Conservation (phyloP, 2,113 vertebrate species). For the Candoia aspera region DNA sequence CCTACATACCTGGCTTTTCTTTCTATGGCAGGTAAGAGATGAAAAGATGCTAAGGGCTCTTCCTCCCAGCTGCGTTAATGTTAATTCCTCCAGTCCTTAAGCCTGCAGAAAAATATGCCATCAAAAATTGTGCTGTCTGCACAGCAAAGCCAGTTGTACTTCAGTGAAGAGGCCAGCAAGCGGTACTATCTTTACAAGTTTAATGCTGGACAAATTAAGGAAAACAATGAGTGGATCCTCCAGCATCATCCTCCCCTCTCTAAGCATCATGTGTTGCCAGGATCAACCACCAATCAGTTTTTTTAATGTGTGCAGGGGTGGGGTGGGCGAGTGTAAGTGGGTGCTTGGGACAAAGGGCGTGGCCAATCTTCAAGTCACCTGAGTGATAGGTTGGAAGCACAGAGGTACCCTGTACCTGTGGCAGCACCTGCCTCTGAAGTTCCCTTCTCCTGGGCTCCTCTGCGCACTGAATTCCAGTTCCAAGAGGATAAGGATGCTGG, state of each 20-base stretch:
- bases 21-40: background rate
- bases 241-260: background rate
- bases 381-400: background rate
- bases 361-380: background rate
- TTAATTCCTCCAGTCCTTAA: background rate
- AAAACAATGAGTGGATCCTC: background rate
- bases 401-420: background rate
- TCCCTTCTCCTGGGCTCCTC: background rate
- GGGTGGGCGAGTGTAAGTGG: background rate
- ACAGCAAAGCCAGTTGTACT: background rate
- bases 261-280: background rate
- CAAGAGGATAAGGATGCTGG: no score
- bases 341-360: background rate
- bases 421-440: background rate
- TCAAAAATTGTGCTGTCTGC: background rate
- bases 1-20: background rate
- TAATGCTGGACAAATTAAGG: background rate
- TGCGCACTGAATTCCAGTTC: no score
- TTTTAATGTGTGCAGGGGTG: background rate
- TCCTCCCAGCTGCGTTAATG: background rate
- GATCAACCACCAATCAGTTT: background rate
- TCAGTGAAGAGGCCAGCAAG: background rate
- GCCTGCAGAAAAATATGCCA: background rate
- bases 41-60: no score
- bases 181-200: background rate